These are phyloP conservation scores for Leptura quadrifasciata DNA, from an alignment of 2,888 invertebrate species.

Conservation along the genomic window DNA sequence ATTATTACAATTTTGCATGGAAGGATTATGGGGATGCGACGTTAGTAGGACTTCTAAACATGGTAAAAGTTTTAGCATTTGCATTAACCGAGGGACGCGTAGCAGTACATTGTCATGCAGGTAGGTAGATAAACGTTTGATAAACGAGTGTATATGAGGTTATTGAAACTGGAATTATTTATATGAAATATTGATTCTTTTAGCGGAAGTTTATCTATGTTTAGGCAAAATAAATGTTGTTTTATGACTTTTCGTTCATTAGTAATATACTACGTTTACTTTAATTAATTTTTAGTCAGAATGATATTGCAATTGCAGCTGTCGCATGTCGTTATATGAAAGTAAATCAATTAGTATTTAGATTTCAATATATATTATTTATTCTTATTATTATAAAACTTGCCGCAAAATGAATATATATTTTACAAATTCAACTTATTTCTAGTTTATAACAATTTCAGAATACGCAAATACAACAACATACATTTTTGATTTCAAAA, in stretches of 20 bases:
- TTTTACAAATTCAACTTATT: too few species aligned
- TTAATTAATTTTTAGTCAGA: too few species aligned
- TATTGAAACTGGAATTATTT: neutral
- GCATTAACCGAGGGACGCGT: constrained; percentile 87
- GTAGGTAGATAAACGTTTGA: constrained; percentile 72
- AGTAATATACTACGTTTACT: too few species aligned
- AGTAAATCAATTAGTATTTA: too few species aligned
- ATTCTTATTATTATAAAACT: too few species aligned
- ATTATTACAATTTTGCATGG: constrained; percentile 93
- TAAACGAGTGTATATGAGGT: neutral
- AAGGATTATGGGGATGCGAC: constrained; percentile 90
- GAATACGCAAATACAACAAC: too few species aligned
- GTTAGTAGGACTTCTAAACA: constrained; percentile 86
- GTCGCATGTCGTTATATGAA: too few species aligned
- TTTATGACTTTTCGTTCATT: neutral
- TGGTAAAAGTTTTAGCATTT: constrained; percentile 93
- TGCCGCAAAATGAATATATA: too few species aligned
- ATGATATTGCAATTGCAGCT: too few species aligned
- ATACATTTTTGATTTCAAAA: too few species aligned
- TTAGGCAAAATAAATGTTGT: neutral
- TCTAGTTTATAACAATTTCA: too few species aligned
- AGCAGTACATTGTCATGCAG: constrained; percentile 93
- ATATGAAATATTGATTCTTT: neutral
- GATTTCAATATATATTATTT: neutral
- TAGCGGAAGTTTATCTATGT: neutral